Evolutionary conservation across 2,888 invertebrate species (phyloP).

Genomic region (Aleiodes leptofemur): DNA sequence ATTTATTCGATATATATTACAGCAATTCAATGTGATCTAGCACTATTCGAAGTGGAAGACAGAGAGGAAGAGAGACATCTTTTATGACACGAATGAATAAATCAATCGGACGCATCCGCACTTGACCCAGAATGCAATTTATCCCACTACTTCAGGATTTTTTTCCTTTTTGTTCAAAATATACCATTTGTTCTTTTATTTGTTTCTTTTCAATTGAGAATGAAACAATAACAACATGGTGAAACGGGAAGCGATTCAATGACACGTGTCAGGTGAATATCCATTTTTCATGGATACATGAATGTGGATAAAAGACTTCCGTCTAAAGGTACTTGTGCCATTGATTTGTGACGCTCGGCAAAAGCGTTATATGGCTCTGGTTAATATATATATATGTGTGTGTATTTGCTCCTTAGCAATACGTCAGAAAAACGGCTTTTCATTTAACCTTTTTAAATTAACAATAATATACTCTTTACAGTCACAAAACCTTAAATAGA

Average conservation of each 20-base stretch:
- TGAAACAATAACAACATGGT: constrained; percentile 24
- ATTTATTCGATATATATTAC: too few species aligned
- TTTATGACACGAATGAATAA: constrained; percentile 32
- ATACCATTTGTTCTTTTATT: neutral
- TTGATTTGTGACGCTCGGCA: too few species aligned
- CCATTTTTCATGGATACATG: neutral
- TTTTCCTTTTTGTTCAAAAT: too few species aligned
- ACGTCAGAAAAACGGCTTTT: too few species aligned
- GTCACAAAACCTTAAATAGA: too few species aligned
- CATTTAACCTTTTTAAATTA: too few species aligned
- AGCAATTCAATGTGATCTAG: too few species aligned
- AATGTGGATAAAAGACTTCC: constrained; percentile 10
- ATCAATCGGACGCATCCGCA: constrained; percentile 40
- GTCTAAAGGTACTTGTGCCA: neutral
- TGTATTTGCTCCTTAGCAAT: too few species aligned
- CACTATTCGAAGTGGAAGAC: neutral
- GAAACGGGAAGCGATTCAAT: constrained; percentile 43
- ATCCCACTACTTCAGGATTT: neutral
- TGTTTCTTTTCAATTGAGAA: neutral
- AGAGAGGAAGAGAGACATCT: constrained; percentile 16
- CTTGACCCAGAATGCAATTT: constrained; percentile 40
- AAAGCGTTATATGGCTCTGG: too few species aligned
- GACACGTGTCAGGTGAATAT: constrained; percentile 25
- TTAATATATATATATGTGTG: too few species aligned
- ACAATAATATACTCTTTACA: too few species aligned